A percentile compares a stretch with the other conserved stretches of the same genome.
Evolutionary conservation across 1,140 invertebrate genomes (phyloP).

Genomic region (Drosophila subobscura): DNA sequence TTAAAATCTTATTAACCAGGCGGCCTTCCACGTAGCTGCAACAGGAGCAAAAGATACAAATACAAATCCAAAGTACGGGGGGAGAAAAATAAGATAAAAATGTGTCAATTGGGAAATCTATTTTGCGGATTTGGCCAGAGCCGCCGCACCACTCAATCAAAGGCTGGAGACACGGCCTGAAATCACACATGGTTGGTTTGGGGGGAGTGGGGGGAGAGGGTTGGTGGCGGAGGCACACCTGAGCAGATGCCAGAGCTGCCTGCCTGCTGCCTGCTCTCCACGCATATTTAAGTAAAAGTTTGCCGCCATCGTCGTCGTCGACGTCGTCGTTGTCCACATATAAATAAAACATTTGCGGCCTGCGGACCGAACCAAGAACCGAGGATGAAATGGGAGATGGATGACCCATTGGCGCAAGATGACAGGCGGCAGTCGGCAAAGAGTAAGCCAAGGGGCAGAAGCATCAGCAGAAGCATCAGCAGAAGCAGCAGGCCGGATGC

Average conservation of each 20-base stretch:
- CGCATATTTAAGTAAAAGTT: slow-evolving; percentile 77
- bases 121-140: slow-evolving; percentile 72
- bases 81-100: slow-evolving; percentile 43
- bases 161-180: slow-evolving; percentile 53
- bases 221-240: slow-evolving; percentile 44
- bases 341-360: slow-evolving; percentile 81
- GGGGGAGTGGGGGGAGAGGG: background rate
- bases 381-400: slow-evolving; percentile 76
- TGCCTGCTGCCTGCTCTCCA: slow-evolving; percentile 22
- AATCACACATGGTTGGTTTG: slow-evolving; percentile 49
- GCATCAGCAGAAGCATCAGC: slow-evolving; percentile 3
- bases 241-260: slow-evolving; percentile 42
- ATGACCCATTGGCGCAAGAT: slow-evolving; percentile 81
- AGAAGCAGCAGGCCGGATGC: slow-evolving; percentile 40
- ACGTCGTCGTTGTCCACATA: slow-evolving; percentile 70
- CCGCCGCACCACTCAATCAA: slow-evolving; percentile 73
- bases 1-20: slow-evolving; percentile 68
- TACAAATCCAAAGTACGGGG: too few relatives aligned
- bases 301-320: slow-evolving; percentile 48
- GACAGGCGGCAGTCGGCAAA: slow-evolving; percentile 41
- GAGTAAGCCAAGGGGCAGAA: background rate
- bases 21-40: slow-evolving; percentile 27
- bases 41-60: slow-evolving; percentile 30
- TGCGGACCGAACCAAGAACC: slow-evolving; percentile 63
- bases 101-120: slow-evolving; percentile 82